Conservation (phyloP, 2,888 invertebrate species). For the Parthenolecanium corni region DNA sequence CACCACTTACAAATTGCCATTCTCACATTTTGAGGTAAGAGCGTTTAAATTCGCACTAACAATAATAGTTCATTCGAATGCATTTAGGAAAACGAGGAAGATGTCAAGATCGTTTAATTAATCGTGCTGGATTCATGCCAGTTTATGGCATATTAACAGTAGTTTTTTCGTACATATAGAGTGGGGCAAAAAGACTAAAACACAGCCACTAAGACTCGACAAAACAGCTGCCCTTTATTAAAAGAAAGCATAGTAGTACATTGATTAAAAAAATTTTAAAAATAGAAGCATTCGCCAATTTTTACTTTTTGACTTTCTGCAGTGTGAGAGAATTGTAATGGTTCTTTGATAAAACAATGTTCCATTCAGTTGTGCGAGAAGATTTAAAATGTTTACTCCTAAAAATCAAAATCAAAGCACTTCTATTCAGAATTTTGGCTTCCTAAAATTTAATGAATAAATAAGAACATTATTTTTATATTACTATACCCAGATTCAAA, state of each 20-base stretch:
- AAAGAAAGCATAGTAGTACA: background rate
- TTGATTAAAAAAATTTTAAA: background rate
- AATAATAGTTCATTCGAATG: conserved; percentile 1
- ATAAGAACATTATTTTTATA: too few species aligned
- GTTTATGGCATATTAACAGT: conserved; percentile 22
- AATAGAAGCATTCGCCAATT: background rate
- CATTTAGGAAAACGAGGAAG: conserved; percentile 10
- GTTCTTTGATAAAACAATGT: too few species aligned
- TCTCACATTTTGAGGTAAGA: background rate
- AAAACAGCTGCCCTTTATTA: background rate
- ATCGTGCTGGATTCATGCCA: conserved; percentile 17
- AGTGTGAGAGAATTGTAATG: too few species aligned
- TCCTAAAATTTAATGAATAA: too few species aligned
- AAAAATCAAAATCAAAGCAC: too few species aligned
- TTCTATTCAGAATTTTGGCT: too few species aligned
- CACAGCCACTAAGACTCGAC: background rate
- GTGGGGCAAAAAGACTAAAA: background rate
- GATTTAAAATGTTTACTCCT: too few species aligned
- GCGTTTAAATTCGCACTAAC: background rate
- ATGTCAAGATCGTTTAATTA: conserved; percentile 25
- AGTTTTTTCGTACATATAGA: conserved; percentile 9
- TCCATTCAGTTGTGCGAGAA: too few species aligned
- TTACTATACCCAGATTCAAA: too few species aligned
- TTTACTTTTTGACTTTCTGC: background rate
- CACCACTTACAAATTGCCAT: background rate